phyloP scores from a whole-genome alignment of 2,797 vertebrate species.

The Artibeus lituratus region DNA sequence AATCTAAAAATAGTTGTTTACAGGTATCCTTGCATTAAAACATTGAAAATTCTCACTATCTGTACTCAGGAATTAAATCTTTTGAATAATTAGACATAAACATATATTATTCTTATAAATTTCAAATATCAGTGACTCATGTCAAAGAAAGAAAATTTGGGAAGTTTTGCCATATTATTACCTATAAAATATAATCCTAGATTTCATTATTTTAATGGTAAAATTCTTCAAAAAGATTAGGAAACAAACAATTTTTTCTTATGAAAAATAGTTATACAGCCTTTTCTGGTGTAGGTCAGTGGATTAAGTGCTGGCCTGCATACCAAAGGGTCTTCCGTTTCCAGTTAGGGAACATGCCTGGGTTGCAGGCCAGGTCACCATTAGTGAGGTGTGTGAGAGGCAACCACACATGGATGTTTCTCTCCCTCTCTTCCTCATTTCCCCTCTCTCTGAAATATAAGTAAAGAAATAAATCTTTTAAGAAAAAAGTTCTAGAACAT shows the following conservation, averaged over 20 bases:
- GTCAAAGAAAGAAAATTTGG: background rate
- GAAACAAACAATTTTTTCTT: constrained; percentile 20
- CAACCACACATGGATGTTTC: no score
- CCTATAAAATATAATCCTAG: background rate
- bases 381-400: no score
- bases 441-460: no score
- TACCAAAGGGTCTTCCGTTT: no score
- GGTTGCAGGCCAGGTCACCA: no score
- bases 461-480: no score
- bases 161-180: background rate
- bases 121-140: background rate
- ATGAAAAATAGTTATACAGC: background rate
- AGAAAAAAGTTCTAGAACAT: background rate
- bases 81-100: background rate
- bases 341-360: no score
- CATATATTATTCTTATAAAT: background rate
- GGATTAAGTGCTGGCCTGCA: no score
- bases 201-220: background rate
- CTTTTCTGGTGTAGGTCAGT: no score
- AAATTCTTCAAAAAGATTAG: background rate
- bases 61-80: background rate
- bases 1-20: background rate
- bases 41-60: background rate
- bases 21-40: background rate
- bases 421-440: no score